Conservation (phyloP, 2,888 invertebrate genomes). For the Odontocerum albicorne region DNA sequence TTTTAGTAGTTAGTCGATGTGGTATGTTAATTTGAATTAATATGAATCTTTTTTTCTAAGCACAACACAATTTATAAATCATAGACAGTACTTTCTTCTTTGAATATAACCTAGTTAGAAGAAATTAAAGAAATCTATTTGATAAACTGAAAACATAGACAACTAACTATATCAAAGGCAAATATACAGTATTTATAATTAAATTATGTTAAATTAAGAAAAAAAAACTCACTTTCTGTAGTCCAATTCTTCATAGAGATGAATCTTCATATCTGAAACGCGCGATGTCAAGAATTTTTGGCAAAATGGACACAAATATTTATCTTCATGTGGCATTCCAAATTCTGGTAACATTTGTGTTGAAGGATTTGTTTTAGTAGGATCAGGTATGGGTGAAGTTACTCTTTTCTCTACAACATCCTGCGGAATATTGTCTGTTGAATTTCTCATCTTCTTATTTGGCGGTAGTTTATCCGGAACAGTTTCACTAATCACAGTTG, state of each 20-base stretch:
- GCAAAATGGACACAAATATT: conserved; percentile 65
- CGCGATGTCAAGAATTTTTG: conserved; percentile 58
- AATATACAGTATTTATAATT: conserved; percentile 45
- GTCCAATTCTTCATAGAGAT: conserved; percentile 67
- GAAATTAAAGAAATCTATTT: not conserved
- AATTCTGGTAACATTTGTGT: conserved; percentile 32
- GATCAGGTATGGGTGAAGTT: too few relatives aligned
- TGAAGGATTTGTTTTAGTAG: not conserved
- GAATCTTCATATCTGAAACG: conserved; percentile 63
- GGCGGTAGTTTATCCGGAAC: not conserved
- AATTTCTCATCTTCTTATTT: conserved; percentile 11
- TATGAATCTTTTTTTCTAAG: too few relatives aligned
- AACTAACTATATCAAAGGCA: too few relatives aligned
- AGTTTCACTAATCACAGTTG: not conserved
- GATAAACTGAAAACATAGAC: too few relatives aligned
- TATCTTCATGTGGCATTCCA: conserved; percentile 58
- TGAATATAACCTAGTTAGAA: not conserved
- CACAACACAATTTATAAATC: conserved; percentile 19
- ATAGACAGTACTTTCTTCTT: not conserved
- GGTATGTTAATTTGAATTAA: too few relatives aligned
- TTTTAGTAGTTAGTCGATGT: too few relatives aligned
- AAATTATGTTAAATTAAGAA: conserved; percentile 6
- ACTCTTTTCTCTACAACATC: too few relatives aligned
- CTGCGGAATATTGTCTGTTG: too few relatives aligned
- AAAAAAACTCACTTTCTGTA: conserved; percentile 62